Conservation (phyloP, 92 coral and sea anemone genomes). For the Umimayanthus kanabou region DNA sequence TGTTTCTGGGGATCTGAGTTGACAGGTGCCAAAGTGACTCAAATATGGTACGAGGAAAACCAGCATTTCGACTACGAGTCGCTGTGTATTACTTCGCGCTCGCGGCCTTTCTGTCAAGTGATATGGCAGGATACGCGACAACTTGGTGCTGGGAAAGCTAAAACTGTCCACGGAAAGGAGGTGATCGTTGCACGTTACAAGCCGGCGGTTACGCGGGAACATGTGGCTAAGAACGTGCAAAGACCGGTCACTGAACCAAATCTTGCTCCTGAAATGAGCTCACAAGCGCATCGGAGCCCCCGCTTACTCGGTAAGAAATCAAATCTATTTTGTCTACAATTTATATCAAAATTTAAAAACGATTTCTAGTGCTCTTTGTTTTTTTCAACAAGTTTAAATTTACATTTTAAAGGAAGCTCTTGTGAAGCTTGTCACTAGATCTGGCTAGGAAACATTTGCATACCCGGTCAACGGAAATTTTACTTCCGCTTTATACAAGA, state of each 20-base stretch:
- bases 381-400: background rate
- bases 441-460: slow-evolving; percentile 19
- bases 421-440: slow-evolving; percentile 2
- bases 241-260: slow-evolving; percentile 37
- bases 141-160: slow-evolving; percentile 88
- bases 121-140: slow-evolving; percentile 93
- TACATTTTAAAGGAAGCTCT: background rate
- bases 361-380: background rate
- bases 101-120: slow-evolving; percentile 96
- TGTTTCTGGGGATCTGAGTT: slow-evolving; percentile 95
- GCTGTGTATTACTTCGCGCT: slow-evolving; percentile 66
- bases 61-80: slow-evolving; percentile 70
- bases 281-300: slow-evolving; percentile 47
- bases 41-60: slow-evolving; percentile 96
- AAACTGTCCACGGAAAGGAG: slow-evolving; percentile 83
- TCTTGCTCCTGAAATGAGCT: slow-evolving; percentile 35
- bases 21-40: slow-evolving; percentile 85
- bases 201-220: slow-evolving; percentile 76
- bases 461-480: background rate
- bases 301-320: slow-evolving; percentile 66
- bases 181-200: slow-evolving; percentile 91
- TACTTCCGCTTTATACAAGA: slow-evolving; percentile 24
- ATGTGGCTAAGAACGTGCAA: slow-evolving; percentile 72
- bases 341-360: background rate
- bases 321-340: background rate